phyloP scores from a whole-genome alignment of 2,888 invertebrate species.

The Drosophila anomalipes region DNA sequence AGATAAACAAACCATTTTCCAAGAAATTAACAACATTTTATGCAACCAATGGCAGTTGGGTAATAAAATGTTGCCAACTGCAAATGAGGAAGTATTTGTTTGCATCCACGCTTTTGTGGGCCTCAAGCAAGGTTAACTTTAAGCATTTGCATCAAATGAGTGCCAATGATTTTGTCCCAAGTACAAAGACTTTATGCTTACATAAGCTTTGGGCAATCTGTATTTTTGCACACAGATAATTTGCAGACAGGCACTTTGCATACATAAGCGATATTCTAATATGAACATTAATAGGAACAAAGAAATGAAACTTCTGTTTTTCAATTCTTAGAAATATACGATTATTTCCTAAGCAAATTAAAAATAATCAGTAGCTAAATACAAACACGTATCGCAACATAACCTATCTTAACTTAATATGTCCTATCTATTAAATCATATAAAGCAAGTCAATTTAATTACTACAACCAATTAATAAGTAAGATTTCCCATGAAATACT shows the following conservation, averaged over 20 bases:
- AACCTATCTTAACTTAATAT: not conserved
- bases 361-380: not conserved
- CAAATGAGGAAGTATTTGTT: not conserved
- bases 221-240: not conserved
- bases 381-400: not conserved
- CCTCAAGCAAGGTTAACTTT: constrained; percentile 18
- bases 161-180: not conserved
- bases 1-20: constrained; percentile 55
- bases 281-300: not conserved
- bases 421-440: not conserved
- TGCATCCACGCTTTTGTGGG: not conserved
- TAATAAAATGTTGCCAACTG: constrained; percentile 2
- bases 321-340: not conserved
- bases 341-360: not conserved
- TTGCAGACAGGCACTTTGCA: not conserved
- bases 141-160: not conserved
- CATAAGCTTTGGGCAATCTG: not conserved
- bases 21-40: constrained; percentile 17
- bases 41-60: constrained; percentile 22
- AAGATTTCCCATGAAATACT: not conserved
- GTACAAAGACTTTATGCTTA: not conserved
- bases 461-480: not conserved
- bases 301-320: not conserved
- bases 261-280: not conserved
- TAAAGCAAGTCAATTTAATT: not conserved